A percentile compares a stretch with the other conserved stretches of the same genome.
These are phyloP conservation scores for Synanthedon myopaeformis DNA, from an alignment of 2,888 invertebrate species.

Conservation along the genomic window DNA sequence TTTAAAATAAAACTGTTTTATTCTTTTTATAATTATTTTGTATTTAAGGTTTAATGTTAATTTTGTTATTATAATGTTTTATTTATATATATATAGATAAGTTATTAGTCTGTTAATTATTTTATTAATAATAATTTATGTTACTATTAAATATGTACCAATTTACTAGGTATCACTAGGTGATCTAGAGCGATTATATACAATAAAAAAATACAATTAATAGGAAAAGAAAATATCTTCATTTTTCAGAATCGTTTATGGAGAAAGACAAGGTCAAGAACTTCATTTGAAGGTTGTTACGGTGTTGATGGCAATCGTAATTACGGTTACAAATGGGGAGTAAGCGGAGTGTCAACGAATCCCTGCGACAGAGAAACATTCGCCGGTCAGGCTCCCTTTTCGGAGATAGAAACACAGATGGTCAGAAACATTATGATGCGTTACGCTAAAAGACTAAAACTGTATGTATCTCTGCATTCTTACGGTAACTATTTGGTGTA, in stretches of 20 bases:
- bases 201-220: too few relatives aligned
- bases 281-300: conserved; percentile 37
- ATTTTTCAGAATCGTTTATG: conserved; percentile 69
- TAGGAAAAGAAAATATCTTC: neutral
- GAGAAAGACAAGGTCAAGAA: conserved; percentile 72
- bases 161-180: neutral
- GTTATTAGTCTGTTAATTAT: too few relatives aligned
- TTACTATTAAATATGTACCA: too few relatives aligned
- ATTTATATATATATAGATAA: too few relatives aligned
- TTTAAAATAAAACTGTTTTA: too few relatives aligned
- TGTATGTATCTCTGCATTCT: conserved; percentile 77
- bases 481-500: conserved; percentile 75
- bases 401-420: conserved; percentile 71
- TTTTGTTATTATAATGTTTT: too few relatives aligned
- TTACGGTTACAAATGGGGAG: conserved; percentile 77
- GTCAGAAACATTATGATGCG: conserved; percentile 66
- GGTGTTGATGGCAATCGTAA: conserved; percentile 80
- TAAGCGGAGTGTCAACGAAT: conserved; percentile 72
- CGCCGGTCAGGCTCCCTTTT: conserved; percentile 71
- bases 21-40: too few relatives aligned
- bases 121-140: too few relatives aligned
- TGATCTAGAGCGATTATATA: too few relatives aligned
- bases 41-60: too few relatives aligned
- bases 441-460: conserved; percentile 60
- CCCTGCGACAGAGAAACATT: conserved; percentile 72